phyloP scores from a whole-genome alignment of 2,888 invertebrate species.

The Aricia artaxerxes region DNA sequence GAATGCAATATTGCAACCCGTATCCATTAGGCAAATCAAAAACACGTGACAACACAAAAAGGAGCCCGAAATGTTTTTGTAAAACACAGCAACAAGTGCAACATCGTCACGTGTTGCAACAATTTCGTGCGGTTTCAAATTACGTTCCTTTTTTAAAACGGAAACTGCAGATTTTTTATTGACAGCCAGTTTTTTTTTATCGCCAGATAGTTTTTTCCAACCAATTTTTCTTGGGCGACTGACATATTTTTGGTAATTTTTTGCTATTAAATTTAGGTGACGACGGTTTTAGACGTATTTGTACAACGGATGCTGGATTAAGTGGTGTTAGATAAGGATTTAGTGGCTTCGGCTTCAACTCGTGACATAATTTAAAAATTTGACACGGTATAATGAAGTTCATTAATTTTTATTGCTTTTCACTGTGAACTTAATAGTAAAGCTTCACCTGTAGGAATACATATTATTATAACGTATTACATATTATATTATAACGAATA shows the following conservation, averaged over 20 bases:
- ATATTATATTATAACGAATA: no score
- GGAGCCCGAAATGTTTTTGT: constrained; percentile 50
- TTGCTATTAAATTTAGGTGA: constrained; percentile 26
- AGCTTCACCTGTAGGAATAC: not conserved
- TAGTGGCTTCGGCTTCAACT: constrained; percentile 2
- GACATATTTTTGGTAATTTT: constrained; percentile 34
- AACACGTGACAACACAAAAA: constrained; percentile 66
- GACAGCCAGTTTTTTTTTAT: constrained; percentile 45
- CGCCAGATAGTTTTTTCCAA: constrained; percentile 50
- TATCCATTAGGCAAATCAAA: constrained; percentile 71
- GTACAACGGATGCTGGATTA: constrained; percentile 26
- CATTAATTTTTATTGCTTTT: constrained; percentile 1
- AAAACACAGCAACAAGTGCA: constrained; percentile 56
- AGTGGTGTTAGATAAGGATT: constrained; percentile 19
- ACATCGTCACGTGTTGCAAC: constrained; percentile 66
- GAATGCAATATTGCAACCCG: constrained; percentile 57
- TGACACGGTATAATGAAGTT: constrained; percentile 12
- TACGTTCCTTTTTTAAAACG: constrained; percentile 72
- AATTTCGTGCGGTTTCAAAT: constrained; percentile 74
- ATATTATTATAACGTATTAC: no score
- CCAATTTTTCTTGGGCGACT: constrained; percentile 50
- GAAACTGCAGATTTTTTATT: constrained; percentile 58
- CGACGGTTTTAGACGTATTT: not conserved
- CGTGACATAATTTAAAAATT: constrained; percentile 22
- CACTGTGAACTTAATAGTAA: not conserved